Evolutionary conservation across 2,113 vertebrate genomes (phyloP).

Genomic region (Trochalopteron elliotii): DNA sequence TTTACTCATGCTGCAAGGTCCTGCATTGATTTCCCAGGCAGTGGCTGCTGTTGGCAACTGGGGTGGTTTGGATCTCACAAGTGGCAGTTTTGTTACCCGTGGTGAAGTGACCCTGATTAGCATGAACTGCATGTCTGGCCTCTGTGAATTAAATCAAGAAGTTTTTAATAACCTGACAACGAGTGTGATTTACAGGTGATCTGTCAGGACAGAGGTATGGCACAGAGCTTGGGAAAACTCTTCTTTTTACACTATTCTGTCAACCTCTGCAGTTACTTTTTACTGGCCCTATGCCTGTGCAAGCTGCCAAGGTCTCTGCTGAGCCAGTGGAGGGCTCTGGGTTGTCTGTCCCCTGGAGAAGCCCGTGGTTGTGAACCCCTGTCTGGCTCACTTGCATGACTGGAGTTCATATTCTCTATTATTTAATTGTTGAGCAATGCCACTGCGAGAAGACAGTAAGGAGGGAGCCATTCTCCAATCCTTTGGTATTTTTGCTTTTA

Average conservation of each 20-base stretch:
- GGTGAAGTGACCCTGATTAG: rapidly evolving
- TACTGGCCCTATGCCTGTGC: not conserved
- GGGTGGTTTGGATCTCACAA: not conserved
- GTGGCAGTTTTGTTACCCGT: not conserved
- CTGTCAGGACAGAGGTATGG: not conserved
- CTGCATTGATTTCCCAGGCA: not conserved
- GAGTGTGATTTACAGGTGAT: not conserved
- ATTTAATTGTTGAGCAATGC: not conserved
- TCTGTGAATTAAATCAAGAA: not conserved
- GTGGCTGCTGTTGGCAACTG: not conserved
- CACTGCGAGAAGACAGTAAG: not conserved
- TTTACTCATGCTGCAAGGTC: not conserved
- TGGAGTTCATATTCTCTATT: not conserved
- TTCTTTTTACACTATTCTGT: rapidly evolving
- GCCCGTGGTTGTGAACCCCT: rapidly evolving
- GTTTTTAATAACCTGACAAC: not conserved
- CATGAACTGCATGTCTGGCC: not conserved
- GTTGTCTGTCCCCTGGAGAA: not conserved
- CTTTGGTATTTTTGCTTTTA: not conserved
- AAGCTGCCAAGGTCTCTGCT: not conserved
- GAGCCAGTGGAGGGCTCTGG: not conserved
- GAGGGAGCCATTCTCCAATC: not conserved
- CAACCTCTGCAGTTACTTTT: not conserved
- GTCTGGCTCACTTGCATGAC: rapidly evolving
- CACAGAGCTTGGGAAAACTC: not conserved